Percentiles rank a stretch among this genome's conserved stretches.
Evolutionary conservation across 37 sponge, comb jelly and placozoan species (phyloP).

Genomic region (Aplysina aerophoba): DNA sequence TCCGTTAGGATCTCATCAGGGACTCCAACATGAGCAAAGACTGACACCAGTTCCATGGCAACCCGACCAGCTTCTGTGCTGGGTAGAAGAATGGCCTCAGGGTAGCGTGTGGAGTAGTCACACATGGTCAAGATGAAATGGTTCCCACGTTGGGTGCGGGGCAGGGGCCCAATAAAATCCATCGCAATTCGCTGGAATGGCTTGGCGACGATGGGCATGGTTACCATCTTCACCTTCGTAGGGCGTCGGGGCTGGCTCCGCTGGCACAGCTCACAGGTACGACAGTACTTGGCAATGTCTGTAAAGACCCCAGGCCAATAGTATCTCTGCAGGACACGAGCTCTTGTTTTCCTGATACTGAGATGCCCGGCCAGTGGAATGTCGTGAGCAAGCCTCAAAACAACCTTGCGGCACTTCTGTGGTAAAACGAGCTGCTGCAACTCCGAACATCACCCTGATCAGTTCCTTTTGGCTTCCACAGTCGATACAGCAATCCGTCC

Average conservation of each 20-base stretch:
- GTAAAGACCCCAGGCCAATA: conserved; percentile 28
- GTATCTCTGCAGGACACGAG: conserved; percentile 17
- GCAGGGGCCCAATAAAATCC: conserved; percentile 68
- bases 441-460: neutral
- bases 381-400: too few species aligned
- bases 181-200: conserved; percentile 68
- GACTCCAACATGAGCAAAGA: neutral
- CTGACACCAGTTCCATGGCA: neutral
- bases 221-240: conserved; percentile 43
- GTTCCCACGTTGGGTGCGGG: conserved; percentile 40
- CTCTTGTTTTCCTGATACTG: too few species aligned
- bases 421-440: too few species aligned
- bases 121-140: conserved; percentile 52
- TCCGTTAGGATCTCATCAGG: neutral
- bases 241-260: neutral
- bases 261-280: neutral
- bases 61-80: neutral
- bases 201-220: conserved; percentile 46
- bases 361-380: too few species aligned
- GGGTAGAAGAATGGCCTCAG: conserved; percentile 47
- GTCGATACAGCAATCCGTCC: neutral
- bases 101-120: conserved; percentile 69
- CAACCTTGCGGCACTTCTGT: too few species aligned
- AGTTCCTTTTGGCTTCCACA: conserved; percentile 22
- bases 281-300: neutral